These are phyloP conservation scores for Cephalopholis sonnerati DNA, from an alignment of 2,113 vertebrate species.

Conservation along the genomic window DNA sequence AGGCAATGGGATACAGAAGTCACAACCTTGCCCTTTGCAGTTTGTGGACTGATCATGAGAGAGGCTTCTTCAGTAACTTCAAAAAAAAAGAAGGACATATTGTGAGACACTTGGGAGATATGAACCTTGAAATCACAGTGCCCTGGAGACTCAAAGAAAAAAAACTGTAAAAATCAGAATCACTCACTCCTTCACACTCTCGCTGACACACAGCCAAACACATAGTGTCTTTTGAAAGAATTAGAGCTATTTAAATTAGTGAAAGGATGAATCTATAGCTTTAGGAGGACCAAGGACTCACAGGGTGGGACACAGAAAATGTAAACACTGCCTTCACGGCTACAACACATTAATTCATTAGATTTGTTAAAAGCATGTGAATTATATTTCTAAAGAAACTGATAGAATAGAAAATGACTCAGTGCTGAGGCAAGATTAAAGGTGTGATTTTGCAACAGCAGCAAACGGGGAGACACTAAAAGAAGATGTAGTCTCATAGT, in stretches of 20 bases:
- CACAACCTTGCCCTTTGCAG: conserved; percentile 77
- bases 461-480: conserved; percentile 24
- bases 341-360: conserved; percentile 84
- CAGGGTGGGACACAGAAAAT: conserved; percentile 77
- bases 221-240: neutral
- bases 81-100: conserved; percentile 56
- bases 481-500: conserved; percentile 29
- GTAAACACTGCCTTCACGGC: conserved; percentile 76
- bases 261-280: neutral
- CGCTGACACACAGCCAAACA: conserved; percentile 34
- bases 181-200: conserved; percentile 39
- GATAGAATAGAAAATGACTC: conserved; percentile 86
- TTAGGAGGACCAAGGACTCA: conserved; percentile 11
- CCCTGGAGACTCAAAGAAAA: conserved; percentile 31
- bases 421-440: conserved; percentile 85
- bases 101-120: conserved; percentile 56
- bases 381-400: conserved; percentile 90
- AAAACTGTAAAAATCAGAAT: conserved; percentile 39
- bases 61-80: conserved; percentile 63
- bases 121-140: conserved; percentile 56
- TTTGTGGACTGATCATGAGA: conserved; percentile 77
- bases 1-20: conserved; percentile 63
- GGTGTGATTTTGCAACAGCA: conserved; percentile 70
- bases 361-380: conserved; percentile 85
- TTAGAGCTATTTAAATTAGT: neutral